Evolutionary conservation across 2,888 invertebrate species (phyloP).

Genomic region (Bellardia bayeri): DNA sequence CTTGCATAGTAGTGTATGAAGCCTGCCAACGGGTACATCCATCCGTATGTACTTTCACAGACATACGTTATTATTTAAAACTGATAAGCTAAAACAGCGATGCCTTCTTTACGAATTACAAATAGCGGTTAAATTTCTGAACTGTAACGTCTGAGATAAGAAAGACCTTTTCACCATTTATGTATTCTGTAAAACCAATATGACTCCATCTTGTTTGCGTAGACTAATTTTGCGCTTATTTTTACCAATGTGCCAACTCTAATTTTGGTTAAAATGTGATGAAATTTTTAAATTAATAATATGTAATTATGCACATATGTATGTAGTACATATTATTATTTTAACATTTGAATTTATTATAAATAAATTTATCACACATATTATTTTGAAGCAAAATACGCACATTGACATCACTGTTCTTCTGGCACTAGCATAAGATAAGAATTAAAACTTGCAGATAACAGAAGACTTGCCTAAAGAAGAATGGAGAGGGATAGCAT

Average conservation of each 20-base stretch:
- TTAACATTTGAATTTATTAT: no score
- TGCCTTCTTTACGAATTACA: conserved; percentile 45
- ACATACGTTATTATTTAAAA: conserved; percentile 24
- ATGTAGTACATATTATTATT: no score
- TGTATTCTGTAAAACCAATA: conserved; percentile 1
- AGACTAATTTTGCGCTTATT: neutral
- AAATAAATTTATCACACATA: no score
- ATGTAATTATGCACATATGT: no score
- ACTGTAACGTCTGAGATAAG: conserved; percentile 42
- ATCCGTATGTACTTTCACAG: conserved; percentile 25
- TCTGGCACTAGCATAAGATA: conserved; percentile 23
- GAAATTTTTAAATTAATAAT: no score
- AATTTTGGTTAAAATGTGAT: no score
- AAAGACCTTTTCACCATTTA: conserved; percentile 1
- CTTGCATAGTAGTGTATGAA: conserved; percentile 47
- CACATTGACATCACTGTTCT: conserved; percentile 34
- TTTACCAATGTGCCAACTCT: no score
- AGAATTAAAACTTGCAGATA: conserved; percentile 35
- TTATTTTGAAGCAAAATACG: neutral
- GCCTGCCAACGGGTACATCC: conserved; percentile 41
- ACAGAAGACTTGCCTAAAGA: neutral
- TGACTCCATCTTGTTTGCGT: neutral
- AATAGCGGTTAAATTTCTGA: conserved; percentile 51
- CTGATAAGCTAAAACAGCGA: conserved; percentile 53
- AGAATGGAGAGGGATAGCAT: conserved; percentile 27